A percentile compares a stretch with the other conserved stretches of the same genome.
Evolutionary conservation across 2,888 invertebrate species (phyloP).

Genomic region (Allophyes oxyacanthae): DNA sequence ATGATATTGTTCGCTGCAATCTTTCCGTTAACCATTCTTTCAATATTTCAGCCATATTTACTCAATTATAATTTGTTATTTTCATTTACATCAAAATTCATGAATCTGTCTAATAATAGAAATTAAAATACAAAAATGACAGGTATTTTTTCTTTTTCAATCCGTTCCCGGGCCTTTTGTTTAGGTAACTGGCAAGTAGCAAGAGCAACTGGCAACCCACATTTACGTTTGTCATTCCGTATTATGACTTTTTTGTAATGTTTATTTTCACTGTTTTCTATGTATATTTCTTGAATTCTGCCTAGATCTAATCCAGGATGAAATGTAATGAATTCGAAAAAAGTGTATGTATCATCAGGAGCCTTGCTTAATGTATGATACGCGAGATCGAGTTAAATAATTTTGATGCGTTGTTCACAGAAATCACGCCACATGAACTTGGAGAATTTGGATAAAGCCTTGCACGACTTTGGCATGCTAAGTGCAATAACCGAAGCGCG

Average conservation of each 20-base stretch:
- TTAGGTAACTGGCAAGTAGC: no score
- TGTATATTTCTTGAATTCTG: slow-evolving; percentile 71
- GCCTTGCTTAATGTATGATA: slow-evolving; percentile 30
- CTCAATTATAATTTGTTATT: slow-evolving; percentile 10
- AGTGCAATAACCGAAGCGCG: slow-evolving; percentile 89
- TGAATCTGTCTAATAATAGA: slow-evolving; percentile 2
- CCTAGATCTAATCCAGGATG: slow-evolving; percentile 71
- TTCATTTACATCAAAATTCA: slow-evolving; percentile 12
- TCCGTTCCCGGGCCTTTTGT: neutral
- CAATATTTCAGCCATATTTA: slow-evolving; percentile 89
- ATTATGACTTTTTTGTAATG: slow-evolving; percentile 87
- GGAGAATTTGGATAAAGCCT: slow-evolving; percentile 89
- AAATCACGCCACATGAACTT: slow-evolving; percentile 84
- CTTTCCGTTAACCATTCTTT: slow-evolving; percentile 90
- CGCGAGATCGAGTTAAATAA: slow-evolving; percentile 54
- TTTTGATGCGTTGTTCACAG: slow-evolving; percentile 78
- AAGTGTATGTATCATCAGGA: slow-evolving; percentile 67
- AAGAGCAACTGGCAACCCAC: slow-evolving; percentile 41
- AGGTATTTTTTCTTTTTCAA: neutral
- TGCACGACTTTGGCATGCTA: slow-evolving; percentile 90
- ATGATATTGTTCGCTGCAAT: slow-evolving; percentile 86
- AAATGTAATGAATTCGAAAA: slow-evolving; percentile 82
- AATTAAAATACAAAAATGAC: neutral
- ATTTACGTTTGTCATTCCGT: slow-evolving; percentile 56
- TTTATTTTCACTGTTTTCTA: slow-evolving; percentile 85